A percentile compares a stretch with the other conserved stretches of the same genome.
Conservation (phyloP, 2,797 vertebrate genomes). For the Malurus leucopterus region DNA sequence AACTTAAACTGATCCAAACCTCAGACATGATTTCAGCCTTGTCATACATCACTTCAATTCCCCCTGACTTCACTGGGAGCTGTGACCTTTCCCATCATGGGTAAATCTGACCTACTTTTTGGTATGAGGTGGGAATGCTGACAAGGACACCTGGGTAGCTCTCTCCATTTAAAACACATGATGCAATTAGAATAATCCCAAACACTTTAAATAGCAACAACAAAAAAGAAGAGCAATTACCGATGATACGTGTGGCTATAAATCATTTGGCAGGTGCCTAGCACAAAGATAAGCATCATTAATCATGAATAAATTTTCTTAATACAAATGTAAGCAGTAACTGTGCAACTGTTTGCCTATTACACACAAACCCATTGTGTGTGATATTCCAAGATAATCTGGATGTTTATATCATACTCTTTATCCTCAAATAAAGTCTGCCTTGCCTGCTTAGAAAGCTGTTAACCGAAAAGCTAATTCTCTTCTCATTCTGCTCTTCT, state of each 20-base stretch:
- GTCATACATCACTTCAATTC: constrained; percentile 18
- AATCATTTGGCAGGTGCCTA: constrained; percentile 45
- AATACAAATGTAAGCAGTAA: constrained; percentile 10
- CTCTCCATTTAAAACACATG: not conserved
- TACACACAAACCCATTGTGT: constrained; percentile 68
- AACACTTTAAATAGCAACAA: not conserved
- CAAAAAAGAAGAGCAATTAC: not conserved
- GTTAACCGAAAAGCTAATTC: constrained; percentile 64
- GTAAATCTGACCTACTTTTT: constrained; percentile 1
- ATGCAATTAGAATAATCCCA: constrained; percentile 20
- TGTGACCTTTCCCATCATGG: not conserved
- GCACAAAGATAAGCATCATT: constrained; percentile 41
- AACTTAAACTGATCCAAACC: not conserved
- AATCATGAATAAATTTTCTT: constrained; percentile 53
- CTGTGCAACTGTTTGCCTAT: constrained; percentile 62
- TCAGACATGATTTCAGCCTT: constrained; percentile 4
- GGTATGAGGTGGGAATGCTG: not conserved
- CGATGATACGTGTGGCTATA: not conserved
- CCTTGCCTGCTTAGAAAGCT: constrained; percentile 62
- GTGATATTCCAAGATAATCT: constrained; percentile 41
- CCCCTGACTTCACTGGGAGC: not conserved
- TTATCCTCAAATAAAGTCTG: constrained; percentile 48
- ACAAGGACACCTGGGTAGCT: constrained; percentile 14
- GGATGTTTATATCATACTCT: constrained; percentile 2
- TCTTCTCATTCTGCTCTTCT: not conserved